Conservation (phyloP, 2,113 vertebrate species). For the Strix aluco region DNA sequence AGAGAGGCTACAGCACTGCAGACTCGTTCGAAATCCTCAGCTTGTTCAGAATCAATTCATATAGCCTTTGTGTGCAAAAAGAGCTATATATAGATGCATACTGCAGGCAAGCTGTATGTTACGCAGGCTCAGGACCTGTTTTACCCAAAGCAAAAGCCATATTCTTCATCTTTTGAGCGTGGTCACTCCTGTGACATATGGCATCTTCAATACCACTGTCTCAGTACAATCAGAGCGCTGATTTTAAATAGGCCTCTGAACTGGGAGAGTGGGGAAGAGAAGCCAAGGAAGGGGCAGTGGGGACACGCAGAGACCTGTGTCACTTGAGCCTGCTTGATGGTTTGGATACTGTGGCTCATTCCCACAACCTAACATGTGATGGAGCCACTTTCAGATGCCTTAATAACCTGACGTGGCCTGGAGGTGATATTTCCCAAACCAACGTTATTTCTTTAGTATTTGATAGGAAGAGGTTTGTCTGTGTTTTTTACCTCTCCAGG, state of each 20-base stretch:
- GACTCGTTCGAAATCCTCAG: conserved; percentile 31
- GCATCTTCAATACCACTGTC: neutral
- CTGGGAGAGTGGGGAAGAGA: neutral
- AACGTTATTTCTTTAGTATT: neutral
- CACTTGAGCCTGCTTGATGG: neutral
- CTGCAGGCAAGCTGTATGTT: conserved; percentile 38
- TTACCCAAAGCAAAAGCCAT: neutral
- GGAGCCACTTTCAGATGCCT: neutral
- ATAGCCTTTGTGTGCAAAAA: conserved; percentile 38
- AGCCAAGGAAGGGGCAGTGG: neutral
- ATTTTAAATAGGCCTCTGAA: neutral
- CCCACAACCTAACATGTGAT: neutral
- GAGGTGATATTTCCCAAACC: neutral
- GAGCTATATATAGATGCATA: conserved; percentile 46
- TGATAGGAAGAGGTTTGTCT: neutral
- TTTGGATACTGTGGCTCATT: neutral
- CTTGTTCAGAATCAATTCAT: conserved; percentile 34
- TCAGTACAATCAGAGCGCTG: neutral
- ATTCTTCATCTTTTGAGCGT: neutral
- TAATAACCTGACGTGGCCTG: neutral
- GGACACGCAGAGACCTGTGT: neutral
- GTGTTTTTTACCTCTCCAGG: neutral
- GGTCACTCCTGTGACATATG: neutral
- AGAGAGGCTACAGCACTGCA: neutral
- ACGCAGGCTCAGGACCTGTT: neutral